Base-by-base conservation (phyloP, 2,888 invertebrate genomes). In the Andrena trimmerana region DNA sequence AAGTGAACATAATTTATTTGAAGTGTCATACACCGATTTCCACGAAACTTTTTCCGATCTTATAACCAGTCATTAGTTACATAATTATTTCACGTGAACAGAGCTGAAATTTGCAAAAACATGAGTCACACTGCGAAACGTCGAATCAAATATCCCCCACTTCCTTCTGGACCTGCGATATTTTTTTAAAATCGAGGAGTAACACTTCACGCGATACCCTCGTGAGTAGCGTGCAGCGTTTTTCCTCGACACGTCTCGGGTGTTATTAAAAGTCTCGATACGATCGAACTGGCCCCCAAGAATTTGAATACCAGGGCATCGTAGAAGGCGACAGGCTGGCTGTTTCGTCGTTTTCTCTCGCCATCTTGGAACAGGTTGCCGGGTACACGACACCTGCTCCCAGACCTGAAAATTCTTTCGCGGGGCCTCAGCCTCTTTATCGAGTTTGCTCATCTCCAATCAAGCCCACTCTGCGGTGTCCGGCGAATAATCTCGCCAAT, bases 371-470 rank as follows among this genome's bases (percentile, higher is more conserved):
- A 90, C 90, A 86, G 90, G 91, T 91, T 91, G 83, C 63, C 62
- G 57, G 59, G 59, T 84, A 78, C 77, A 83, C 86, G 86, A 88
- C 91, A 91, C 91, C 91, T 91, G 91, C 90, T 89, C 84, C 66
- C 86, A 80, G 86, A 78, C 84, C 88, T 81, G 79, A 89, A 90
- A 90, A 91, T 90, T 91, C 91, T 85, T 87, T 87, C 86, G 86
- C 86, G 83, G 81, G 83, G 84, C 84, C 74, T 72, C 33, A 52
- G 86, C 84, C 82, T 74, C 86, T 88, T 91, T 91, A 91, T 91
- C 91, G 85, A 78, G 83, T 86, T 81, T 81, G 86, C 88, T 90
- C 90, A 91, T 90, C 91, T 88, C 88, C 91, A 90, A 90, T 91
- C 90, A 90, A 87, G 88, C 86, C 85, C 79, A 86, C 10, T 27